Evolutionary conservation across 2,888 invertebrate species (phyloP), one percentile per base, ranked within the genome.

Genomic region (Seira musarum): DNA sequence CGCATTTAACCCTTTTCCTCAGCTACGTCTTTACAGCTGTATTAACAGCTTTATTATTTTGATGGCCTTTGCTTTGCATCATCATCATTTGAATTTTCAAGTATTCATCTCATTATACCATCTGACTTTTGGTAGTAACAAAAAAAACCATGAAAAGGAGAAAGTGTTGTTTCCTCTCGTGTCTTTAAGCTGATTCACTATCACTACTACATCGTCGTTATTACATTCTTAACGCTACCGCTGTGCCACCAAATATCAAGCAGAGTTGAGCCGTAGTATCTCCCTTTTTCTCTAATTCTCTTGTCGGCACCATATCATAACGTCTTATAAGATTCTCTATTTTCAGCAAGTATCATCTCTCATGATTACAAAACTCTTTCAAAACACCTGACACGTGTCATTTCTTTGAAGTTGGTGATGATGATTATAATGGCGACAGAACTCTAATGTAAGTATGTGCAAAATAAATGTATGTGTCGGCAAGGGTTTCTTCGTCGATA

Each of bases 301-400:
- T 8, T 30, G 2, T 30, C 30, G 30, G 30, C 30, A 30, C 8
- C 30, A 8, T 30, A 53, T 53, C 53, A 53, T 17, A n/a, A 15
- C 53, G 17, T 53, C 53, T 3, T 8, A 30, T 30, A 30, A 30
- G 30, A 30, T 53, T 13, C 15, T 13, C 13, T 13, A 40, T 53
- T 13, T 17, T 17, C 53, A 53, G 3, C 2, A 13, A 3, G 53
- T 66, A 24, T 25, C 35, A 17, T 30, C 24, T 64, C 22, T 24
- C 66, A 21, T 10, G 24, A 64, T 69, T 64, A 73, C 73, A 69
- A 74, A 53, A 53, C 70, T 67, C 69, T 53, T 69, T 80, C 73
- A 25, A 57, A 49, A 67, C 72, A 67, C 35, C 63, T 68, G 80
- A 74, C 80, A 80, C 80, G 80, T 80, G 80, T 80, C 80, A 64